Conservation (phyloP, 2,113 vertebrate genomes). For the Cricetomys ansorgei region DNA sequence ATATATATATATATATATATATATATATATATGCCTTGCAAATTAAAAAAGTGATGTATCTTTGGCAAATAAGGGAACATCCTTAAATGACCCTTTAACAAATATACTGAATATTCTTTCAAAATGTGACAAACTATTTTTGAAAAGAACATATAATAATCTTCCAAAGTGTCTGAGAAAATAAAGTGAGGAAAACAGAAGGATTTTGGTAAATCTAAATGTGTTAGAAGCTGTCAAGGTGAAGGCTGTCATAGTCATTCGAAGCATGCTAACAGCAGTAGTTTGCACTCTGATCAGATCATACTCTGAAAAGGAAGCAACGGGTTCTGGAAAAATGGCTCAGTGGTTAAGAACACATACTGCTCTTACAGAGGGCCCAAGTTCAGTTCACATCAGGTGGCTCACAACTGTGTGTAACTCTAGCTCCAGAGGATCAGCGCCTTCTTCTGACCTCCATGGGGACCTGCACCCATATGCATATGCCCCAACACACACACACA, state of each 20-base stretch:
- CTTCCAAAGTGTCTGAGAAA: not conserved
- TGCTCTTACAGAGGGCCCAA: not conserved
- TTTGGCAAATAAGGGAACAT: not conserved
- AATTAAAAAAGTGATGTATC: not conserved
- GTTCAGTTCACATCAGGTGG: not conserved
- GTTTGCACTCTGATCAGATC: not conserved
- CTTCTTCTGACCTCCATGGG: not conserved
- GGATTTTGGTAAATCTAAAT: not conserved
- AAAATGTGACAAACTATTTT: not conserved
- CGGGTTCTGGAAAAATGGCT: no score
- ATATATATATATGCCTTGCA: not conserved
- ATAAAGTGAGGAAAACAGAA: not conserved
- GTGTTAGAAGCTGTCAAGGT: not conserved
- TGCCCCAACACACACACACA: fast-evolving
- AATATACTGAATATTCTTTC: not conserved
- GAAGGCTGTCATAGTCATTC: not conserved
- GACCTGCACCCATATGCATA: not conserved
- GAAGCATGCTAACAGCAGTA: not conserved
- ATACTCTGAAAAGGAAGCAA: not conserved
- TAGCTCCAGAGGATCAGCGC: not conserved
- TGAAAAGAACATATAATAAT: not conserved
- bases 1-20: not conserved
- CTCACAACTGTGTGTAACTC: not conserved
- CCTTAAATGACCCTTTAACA: not conserved
- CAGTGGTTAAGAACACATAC: not conserved